These are phyloP conservation scores for Odontomachus brunneus DNA, from an alignment of 1,140 invertebrate genomes.

Conservation along the genomic window DNA sequence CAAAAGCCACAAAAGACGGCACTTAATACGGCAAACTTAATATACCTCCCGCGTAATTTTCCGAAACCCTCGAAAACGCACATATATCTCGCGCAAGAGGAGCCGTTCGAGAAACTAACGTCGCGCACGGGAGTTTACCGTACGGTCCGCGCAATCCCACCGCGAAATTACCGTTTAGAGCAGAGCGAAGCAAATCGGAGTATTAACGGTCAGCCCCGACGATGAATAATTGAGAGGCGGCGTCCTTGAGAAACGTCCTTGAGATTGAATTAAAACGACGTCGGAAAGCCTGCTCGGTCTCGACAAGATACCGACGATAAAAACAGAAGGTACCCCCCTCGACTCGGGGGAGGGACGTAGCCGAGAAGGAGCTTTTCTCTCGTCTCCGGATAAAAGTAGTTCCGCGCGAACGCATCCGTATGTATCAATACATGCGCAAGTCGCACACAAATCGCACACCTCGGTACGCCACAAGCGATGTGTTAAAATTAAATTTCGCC, in stretches of 20 bases:
- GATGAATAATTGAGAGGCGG: not conserved
- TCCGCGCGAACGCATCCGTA: not conserved
- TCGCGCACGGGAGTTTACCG: constrained; percentile 9
- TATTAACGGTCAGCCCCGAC: constrained; percentile 16
- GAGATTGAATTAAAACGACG: not conserved
- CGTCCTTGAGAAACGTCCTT: not conserved
- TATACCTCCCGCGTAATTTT: constrained; percentile 43
- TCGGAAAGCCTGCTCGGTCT: too few relatives aligned
- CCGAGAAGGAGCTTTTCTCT: not conserved
- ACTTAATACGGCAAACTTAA: constrained; percentile 44
- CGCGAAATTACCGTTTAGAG: not conserved
- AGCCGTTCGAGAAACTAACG: constrained; percentile 6
- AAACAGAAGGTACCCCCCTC: not conserved
- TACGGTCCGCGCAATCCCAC: not conserved
- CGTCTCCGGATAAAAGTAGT: not conserved
- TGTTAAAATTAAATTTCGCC: constrained; percentile 30
- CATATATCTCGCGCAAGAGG: constrained; percentile 10
- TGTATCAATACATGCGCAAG: not conserved
- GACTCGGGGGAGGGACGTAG: not conserved
- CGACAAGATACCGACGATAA: not conserved
- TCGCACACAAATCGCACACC: not conserved
- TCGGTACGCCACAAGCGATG: not conserved
- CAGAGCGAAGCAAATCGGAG: not conserved
- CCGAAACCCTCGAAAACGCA: not conserved
- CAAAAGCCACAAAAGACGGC: constrained; percentile 25